These are phyloP conservation scores for Pangasius macronema DNA, from an alignment of 2,797 vertebrate species.

Conservation along the genomic window DNA sequence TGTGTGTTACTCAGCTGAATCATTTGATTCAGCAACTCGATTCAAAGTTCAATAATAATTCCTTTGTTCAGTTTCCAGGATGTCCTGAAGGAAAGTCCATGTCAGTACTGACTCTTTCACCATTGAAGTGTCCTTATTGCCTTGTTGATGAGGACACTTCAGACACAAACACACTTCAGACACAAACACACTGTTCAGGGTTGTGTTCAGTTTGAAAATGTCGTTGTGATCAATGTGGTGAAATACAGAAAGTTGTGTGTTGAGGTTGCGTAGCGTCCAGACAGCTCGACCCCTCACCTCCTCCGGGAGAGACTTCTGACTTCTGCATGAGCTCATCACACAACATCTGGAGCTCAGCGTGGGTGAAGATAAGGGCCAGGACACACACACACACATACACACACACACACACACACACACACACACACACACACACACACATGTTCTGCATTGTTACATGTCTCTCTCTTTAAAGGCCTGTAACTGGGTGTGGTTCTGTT, in stretches of 20 bases:
- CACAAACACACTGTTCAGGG: background rate
- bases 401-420: no score
- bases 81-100: background rate
- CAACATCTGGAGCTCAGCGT: constrained; percentile 37
- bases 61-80: background rate
- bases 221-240: background rate
- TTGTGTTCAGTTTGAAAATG: background rate
- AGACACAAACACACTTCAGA: background rate
- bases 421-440: constrained; percentile 12
- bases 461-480: background rate
- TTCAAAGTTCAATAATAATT: background rate
- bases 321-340: constrained; percentile 48
- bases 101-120: background rate
- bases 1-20: background rate
- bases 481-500: constrained; percentile 35
- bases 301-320: constrained; percentile 26
- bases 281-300: background rate
- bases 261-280: constrained; percentile 33
- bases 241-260: constrained; percentile 13
- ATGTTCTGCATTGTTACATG: background rate
- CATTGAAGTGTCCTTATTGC: background rate
- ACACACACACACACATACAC: background rate
- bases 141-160: background rate
- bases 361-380: constrained; percentile 4
- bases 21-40: background rate